Evolutionary conservation across 2,888 invertebrate genomes (phyloP).

Genomic region (Zaprionus bogoriensis): DNA sequence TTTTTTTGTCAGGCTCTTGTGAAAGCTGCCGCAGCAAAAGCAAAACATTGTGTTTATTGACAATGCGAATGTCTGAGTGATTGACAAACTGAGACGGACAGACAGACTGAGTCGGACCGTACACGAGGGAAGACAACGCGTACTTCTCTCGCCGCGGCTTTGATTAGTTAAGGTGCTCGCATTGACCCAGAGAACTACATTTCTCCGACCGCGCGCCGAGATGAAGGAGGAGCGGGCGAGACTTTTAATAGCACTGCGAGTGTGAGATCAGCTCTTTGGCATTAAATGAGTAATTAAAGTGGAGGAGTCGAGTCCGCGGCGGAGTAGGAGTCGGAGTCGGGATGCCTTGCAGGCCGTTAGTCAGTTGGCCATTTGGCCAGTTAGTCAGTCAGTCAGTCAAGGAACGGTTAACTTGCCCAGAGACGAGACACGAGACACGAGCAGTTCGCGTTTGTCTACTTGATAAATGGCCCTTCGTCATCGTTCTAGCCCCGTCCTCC

Average conservation of each 20-base stretch:
- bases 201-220: constrained; percentile 21
- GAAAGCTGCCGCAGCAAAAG: constrained; percentile 61
- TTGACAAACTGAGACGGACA: constrained; percentile 2
- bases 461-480: constrained; percentile 69
- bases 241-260: constrained; percentile 39
- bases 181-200: constrained; percentile 76
- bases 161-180: constrained; percentile 72
- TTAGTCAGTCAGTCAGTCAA: constrained; percentile 35
- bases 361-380: constrained; percentile 20
- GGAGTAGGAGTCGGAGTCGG: constrained; percentile 15
- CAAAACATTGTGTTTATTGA: constrained; percentile 49
- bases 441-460: constrained; percentile 50
- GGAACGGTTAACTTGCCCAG: constrained; percentile 61
- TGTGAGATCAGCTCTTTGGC: constrained; percentile 40
- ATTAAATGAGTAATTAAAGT: constrained; percentile 67
- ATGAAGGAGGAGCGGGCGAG: constrained; percentile 13
- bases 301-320: constrained; percentile 16
- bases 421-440: constrained; percentile 70
- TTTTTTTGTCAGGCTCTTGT: constrained; percentile 38
- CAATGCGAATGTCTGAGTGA: constrained; percentile 32
- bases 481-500: constrained; percentile 35
- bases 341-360: constrained; percentile 19
- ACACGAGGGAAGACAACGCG: constrained; percentile 2
- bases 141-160: constrained; percentile 35
- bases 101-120: constrained; percentile 4